phyloP scores from a whole-genome alignment of 2,888 invertebrate genomes.

The Gandaritis pyraliata region DNA sequence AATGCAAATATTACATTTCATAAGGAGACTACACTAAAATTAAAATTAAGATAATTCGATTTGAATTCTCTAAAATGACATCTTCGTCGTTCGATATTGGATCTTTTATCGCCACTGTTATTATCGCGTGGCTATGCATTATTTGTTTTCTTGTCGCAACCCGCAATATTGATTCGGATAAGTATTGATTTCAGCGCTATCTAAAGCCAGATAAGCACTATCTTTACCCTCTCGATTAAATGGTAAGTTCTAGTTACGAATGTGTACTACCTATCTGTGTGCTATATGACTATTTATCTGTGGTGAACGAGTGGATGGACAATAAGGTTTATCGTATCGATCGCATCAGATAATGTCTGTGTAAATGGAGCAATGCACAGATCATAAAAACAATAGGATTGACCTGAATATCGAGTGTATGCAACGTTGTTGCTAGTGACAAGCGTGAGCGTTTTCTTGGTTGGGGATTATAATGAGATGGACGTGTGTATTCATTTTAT shows the following conservation, averaged over 20 bases:
- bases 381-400: constrained; percentile 59
- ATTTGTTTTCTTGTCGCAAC: constrained; percentile 20
- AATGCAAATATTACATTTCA: no score
- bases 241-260: constrained; percentile 13
- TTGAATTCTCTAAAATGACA: constrained; percentile 11
- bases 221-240: constrained; percentile 11
- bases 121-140: constrained; percentile 9
- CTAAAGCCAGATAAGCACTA: constrained; percentile 22
- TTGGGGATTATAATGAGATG: constrained; percentile 66
- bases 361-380: constrained; percentile 37
- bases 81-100: constrained; percentile 14
- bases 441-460: constrained; percentile 66
- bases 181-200: constrained; percentile 21
- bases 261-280: constrained; percentile 8
- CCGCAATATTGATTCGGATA: constrained; percentile 20
- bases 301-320: constrained; percentile 8
- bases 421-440: constrained; percentile 50
- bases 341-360: constrained; percentile 32
- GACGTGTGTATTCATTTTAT: constrained; percentile 54
- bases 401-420: constrained; percentile 61
- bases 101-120: constrained; percentile 11
- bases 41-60: neutral
- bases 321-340: constrained; percentile 21
- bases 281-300: constrained; percentile 4
- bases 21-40: no score